Conservation (phyloP, 2,113 vertebrate genomes). For the Mungos mungo region DNA sequence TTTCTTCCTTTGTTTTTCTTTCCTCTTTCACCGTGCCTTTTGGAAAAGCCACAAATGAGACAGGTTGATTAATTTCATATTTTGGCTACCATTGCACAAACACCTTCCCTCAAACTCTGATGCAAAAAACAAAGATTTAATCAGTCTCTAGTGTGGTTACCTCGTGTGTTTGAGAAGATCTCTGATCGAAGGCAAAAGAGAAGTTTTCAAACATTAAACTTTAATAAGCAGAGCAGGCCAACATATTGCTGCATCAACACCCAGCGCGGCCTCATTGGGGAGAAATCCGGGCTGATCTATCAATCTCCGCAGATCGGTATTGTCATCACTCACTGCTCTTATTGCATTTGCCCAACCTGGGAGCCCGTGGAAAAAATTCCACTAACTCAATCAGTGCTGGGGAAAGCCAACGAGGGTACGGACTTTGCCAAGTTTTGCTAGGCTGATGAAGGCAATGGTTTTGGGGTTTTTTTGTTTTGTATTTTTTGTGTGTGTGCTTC, state of each 20-base stretch:
- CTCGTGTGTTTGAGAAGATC: not conserved
- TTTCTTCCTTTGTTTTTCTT: not conserved
- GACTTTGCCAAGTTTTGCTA: not conserved
- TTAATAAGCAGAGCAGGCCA: slow-evolving; percentile 68
- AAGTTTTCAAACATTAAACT: slow-evolving; percentile 74
- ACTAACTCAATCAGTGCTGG: not conserved
- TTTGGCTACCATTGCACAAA: slow-evolving; percentile 70
- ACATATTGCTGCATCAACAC: slow-evolving; percentile 56
- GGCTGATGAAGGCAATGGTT: not conserved
- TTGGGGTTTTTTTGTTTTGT: too few relatives aligned
- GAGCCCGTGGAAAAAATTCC: slow-evolving; percentile 12
- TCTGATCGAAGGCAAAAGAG: slow-evolving; percentile 49
- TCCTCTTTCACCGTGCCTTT: not conserved
- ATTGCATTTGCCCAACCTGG: not conserved
- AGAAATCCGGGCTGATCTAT: not conserved
- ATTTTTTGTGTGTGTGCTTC: not conserved
- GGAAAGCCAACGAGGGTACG: not conserved
- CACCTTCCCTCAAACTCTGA: slow-evolving; percentile 21
- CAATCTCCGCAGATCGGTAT: slow-evolving; percentile 28
- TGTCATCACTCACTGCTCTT: slow-evolving; percentile 34
- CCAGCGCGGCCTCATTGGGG: slow-evolving; percentile 5
- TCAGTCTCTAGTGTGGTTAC: slow-evolving; percentile 25
- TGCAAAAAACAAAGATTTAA: not conserved
- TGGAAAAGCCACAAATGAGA: slow-evolving; percentile 57
- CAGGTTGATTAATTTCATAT: slow-evolving; percentile 67